phyloP scores from a whole-genome alignment of 2,888 invertebrate genomes.

The Lepidonotus clava region DNA sequence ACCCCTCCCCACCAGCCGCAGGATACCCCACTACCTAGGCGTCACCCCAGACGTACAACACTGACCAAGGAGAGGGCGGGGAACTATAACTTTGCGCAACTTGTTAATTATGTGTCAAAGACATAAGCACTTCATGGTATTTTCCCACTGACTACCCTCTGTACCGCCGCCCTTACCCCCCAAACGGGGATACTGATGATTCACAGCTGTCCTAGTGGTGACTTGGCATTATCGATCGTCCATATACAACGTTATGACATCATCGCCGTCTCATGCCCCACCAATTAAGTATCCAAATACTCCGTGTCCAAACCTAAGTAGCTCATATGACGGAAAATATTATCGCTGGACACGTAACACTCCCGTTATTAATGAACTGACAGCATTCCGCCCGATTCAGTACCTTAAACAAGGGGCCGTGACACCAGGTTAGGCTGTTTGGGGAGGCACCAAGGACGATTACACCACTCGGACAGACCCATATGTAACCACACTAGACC shows the following conservation, averaged over 20 bases:
- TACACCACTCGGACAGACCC: no score
- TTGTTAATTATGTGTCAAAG: neutral
- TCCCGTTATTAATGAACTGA: neutral
- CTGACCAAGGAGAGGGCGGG: no score
- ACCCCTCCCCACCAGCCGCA: neutral
- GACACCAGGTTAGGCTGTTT: neutral
- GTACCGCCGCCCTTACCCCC: neutral
- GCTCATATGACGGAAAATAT: neutral
- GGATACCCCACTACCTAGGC: neutral
- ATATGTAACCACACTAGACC: no score
- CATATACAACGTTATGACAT: slow-evolving; percentile 11
- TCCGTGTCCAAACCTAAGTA: neutral
- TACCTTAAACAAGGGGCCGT: slow-evolving; percentile 2
- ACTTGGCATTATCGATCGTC: slow-evolving; percentile 19
- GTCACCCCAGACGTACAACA: neutral
- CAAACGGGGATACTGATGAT: slow-evolving; percentile 18
- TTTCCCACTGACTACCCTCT: neutral
- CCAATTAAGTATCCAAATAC: neutral
- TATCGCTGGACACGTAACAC: neutral
- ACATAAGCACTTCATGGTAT: neutral
- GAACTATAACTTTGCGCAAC: slow-evolving; percentile 20
- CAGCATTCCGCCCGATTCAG: neutral
- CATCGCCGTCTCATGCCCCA: neutral
- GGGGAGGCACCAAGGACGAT: neutral
- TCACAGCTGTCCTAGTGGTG: slow-evolving; percentile 12